These are phyloP conservation scores for Somateria mollissima DNA, from an alignment of 2,797 vertebrate genomes.

Conservation along the genomic window DNA sequence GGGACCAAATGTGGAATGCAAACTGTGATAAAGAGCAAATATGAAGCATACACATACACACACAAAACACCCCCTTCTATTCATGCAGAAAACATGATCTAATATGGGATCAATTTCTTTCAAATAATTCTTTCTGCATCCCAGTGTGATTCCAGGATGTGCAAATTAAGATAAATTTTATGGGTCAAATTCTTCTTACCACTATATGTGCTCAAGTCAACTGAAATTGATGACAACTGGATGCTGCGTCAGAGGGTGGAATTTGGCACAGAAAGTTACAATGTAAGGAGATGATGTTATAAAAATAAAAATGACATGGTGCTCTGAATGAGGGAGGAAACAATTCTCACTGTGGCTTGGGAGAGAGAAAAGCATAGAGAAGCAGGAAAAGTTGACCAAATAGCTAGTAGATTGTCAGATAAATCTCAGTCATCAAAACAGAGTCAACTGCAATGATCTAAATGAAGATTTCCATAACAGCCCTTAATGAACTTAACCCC, in stretches of 20 bases:
- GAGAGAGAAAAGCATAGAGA: not conserved
- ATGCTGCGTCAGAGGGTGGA: constrained; percentile 1
- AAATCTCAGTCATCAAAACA: not conserved
- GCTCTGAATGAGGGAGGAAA: not conserved
- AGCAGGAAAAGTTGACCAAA: not conserved
- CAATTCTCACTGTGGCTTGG: not conserved
- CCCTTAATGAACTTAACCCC: not conserved
- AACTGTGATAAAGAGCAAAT: constrained; percentile 30
- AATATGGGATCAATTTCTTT: constrained; percentile 23
- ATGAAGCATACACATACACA: not conserved
- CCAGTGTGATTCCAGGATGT: constrained; percentile 47
- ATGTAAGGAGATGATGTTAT: not conserved
- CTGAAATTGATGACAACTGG: constrained; percentile 34
- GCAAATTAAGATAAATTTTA: constrained; percentile 47
- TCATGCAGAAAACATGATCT: constrained; percentile 24
- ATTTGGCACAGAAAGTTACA: constrained; percentile 11
- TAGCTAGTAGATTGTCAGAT: not conserved
- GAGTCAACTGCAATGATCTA: not conserved
- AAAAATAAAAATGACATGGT: not conserved
- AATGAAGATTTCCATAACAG: not conserved
- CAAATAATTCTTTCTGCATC: constrained; percentile 35
- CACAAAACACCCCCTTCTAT: not conserved
- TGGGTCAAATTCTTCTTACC: constrained; percentile 36
- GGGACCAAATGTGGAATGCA: constrained; percentile 2
- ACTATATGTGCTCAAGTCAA: constrained; percentile 1